Evolutionary conservation across 2,113 vertebrate genomes (phyloP).

Genomic region (Gopherus flavomarginatus): DNA sequence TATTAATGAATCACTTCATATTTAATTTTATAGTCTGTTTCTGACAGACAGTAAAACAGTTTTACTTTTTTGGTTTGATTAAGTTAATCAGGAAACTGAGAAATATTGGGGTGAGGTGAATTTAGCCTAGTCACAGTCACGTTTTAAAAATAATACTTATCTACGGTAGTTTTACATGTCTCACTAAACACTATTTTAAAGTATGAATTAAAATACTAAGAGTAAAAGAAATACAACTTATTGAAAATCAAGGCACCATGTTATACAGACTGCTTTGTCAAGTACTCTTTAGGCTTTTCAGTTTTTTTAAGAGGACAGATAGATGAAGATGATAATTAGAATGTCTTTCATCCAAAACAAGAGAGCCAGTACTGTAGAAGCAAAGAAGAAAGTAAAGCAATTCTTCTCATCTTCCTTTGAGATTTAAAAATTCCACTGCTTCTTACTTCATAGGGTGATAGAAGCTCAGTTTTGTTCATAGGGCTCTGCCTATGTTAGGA

Average conservation of each 20-base stretch:
- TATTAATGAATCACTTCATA: background rate
- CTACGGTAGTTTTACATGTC: background rate
- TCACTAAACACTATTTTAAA: background rate
- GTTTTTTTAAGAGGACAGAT: background rate
- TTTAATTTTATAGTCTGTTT: background rate
- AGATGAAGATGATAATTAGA: background rate
- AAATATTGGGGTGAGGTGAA: background rate
- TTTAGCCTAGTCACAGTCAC: background rate
- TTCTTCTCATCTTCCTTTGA: background rate
- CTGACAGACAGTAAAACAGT: background rate
- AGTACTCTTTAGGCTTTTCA: background rate
- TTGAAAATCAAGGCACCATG: background rate
- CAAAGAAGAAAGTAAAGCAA: background rate
- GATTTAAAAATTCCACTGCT: background rate
- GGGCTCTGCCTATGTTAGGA: background rate
- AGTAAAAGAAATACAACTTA: background rate
- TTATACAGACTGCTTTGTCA: background rate
- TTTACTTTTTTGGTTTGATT: background rate
- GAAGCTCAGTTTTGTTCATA: background rate
- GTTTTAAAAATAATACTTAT: background rate
- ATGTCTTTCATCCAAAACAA: background rate
- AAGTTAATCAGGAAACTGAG: background rate
- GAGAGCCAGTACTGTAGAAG: background rate
- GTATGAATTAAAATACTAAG: background rate
- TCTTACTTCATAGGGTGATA: background rate